Evolutionary conservation across 1,140 invertebrate species (phyloP), one percentile per base, ranked within the genome.

Genomic region (Uloborus diversus): DNA sequence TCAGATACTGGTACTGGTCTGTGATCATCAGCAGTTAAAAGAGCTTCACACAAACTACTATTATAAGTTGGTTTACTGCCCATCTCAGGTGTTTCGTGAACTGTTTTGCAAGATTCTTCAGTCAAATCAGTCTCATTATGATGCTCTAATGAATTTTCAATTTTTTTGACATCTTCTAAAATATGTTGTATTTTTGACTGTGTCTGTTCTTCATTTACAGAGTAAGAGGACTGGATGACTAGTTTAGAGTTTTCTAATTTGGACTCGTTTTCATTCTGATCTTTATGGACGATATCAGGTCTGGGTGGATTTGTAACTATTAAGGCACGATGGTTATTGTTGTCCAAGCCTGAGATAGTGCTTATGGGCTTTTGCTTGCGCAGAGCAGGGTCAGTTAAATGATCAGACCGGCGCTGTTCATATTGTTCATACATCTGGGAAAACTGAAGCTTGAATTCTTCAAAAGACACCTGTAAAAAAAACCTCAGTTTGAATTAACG

Each of bases 391-490:
- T 98, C 96, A 0, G 95, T 96, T 66, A 98, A 95, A 84, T 98
- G 95, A 85, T 98, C 96, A 2, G 94, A 93, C 49, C 96, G 89
- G 81, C 96, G 93, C 73, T 95, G 91, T 84, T 98, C 96, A 86
- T 98, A 98, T 85, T 97, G 96, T 85, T 97, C 95, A 87, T 99
- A 98, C 94, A 98, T 97, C 88, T 96, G 94, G 70, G 94, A 94
- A 86, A 96, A 96, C 85, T 96, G 94, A 20, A 96, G 89, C 85
- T 96, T 96, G 86, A 98, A 98, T 87, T 99, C 96, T 89, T 98
- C 96, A 86, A 97, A 98, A 0, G 96, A 96, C 4, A 96, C 94
- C 93, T 93, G 81, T 32, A 85, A 83, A 73, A 70, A 82, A 37
- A n/a, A n/a, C n/a, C n/a, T n/a, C n/a, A n/a, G n/a, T n/a, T n/a